Evolutionary conservation across 2,113 vertebrate species (phyloP), one percentile per base, ranked within the genome.

Genomic region (Equus quagga): DNA sequence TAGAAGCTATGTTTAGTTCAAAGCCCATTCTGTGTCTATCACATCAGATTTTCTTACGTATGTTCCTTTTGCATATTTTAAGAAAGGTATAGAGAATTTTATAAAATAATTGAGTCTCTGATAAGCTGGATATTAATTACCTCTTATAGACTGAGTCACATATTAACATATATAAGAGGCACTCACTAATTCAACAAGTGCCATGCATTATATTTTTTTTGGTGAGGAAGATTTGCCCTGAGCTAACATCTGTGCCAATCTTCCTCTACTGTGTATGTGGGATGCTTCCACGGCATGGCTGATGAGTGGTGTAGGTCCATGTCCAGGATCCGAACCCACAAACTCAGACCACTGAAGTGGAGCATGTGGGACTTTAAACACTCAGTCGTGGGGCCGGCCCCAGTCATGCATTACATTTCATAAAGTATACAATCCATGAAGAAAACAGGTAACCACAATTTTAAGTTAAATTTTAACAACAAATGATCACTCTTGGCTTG

Each of bases 101-200:
- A 67, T 54, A 41, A 92, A 95, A 86, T 75, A 95, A 95, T 26
- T 82, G 41, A 78, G 13, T 51, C 56, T 72, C 28, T 89, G 56
- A n/a, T 65, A 23, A 91, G 82, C 9, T 36, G 11, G 33, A 65
- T 82, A 18, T 24, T 85, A 91, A 67, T 51, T 51, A 41, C 2
- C 24, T 92, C 91, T 51, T 60, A 44, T 14, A 86, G 64, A 84
- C 0, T 17, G 28, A 89, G 19, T 54, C 51, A 26, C 8, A 46
- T 41, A 44, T 76, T 70, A 79, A 51, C 2, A 65, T 82, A 26
- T 31, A 41, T 31, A 17, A n/a, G 28, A 90, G n/a, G 36, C 18
- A 85, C 24, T 85, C 15, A 70, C 33, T 62, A 79, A 64, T 67
- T 91, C 21, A 80, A 28, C 18, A 4, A 82, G 44, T 89, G 13